Conservation (phyloP, 2,888 invertebrate species). For the Steinernema hermaphroditum region DNA sequence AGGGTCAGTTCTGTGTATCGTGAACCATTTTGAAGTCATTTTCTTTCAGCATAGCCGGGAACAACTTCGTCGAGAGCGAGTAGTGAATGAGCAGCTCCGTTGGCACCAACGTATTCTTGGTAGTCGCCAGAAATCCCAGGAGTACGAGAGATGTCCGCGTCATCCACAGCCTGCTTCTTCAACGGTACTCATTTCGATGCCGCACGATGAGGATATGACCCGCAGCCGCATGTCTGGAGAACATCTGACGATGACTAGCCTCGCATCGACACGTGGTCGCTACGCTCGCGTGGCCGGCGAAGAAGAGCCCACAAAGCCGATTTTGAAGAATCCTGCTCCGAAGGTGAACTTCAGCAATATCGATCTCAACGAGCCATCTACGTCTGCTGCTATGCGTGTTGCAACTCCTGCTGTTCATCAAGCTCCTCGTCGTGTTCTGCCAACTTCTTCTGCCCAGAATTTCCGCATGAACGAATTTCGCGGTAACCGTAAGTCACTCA, state of each 20-base stretch:
- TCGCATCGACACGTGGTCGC: not conserved
- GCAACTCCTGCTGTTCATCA: no score
- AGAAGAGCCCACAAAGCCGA: not conserved
- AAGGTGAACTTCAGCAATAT: not conserved
- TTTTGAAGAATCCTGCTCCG: not conserved
- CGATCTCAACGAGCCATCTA: no score
- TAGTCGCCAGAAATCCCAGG: not conserved
- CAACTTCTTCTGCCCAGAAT: no score
- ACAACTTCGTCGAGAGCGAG: not conserved
- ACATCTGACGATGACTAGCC: not conserved
- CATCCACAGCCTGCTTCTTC: not conserved
- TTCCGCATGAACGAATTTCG: no score
- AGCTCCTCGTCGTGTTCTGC: no score
- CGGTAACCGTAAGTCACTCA: no score
- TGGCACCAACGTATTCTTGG: slow-evolving; percentile 1
- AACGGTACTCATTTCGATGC: not conserved
- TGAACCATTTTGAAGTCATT: not conserved
- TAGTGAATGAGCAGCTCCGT: slow-evolving; percentile 7
- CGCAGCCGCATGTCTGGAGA: slow-evolving; percentile 10
- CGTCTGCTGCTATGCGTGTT: no score
- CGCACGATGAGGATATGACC: slow-evolving; percentile 6
- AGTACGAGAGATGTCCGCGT: no score
- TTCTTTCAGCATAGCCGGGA: slow-evolving; percentile 10
- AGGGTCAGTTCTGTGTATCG: not conserved
- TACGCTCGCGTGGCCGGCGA: not conserved